Base-by-base conservation (phyloP, 1,140 invertebrate species). In the Ceratosolen solmsi region DNA sequence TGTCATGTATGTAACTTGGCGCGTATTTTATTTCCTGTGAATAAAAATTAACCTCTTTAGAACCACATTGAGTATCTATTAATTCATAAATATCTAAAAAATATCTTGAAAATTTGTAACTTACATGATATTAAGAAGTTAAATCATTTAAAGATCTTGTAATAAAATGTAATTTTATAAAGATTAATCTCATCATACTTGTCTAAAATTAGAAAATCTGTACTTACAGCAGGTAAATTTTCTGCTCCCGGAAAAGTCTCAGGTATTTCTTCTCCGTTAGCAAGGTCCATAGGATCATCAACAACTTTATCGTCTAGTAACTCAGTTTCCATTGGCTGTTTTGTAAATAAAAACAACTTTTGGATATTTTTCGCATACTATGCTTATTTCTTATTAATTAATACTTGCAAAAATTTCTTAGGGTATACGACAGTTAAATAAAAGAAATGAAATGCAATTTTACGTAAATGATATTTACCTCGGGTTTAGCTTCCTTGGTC, bases 161-260 rank as follows among this genome's bases (percentile, higher is more conserved):
- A n/a, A n/a, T n/a, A n/a, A n/a, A 41, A 25, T 54, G 38, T 54
- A 68, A 36, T 63, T 46, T 65, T 63, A 25, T 78, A 65, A 54
- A 70, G 13, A 68, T 33, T 71, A 1, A 38, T 41, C 27, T 70
- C 8, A n/a, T 20, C 49, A 65, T 27, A 25, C 22, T 41, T 30
- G 41, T 38, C 20, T 30, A 70, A 71, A 60, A 13, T 17, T 36
- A 38, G 27, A 25, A 33, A 30, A 22, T 79, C 15, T 5, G 51
- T 84, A 80, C 87, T 89, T 89, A 93, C 92, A 36, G 89, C 84
- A 81, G 93, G 92, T 75, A 93, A 83, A 51, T 86, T 79, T 82
- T 88, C 89, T 27, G 92, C 89, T 70, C 89, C 89, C n/a, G 89
- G 86, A 41, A 91, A 91, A 36, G 86, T 89, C 84, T 84, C 86